phyloP scores from a whole-genome alignment of 2,797 vertebrate species.

The Mallotus villosus region DNA sequence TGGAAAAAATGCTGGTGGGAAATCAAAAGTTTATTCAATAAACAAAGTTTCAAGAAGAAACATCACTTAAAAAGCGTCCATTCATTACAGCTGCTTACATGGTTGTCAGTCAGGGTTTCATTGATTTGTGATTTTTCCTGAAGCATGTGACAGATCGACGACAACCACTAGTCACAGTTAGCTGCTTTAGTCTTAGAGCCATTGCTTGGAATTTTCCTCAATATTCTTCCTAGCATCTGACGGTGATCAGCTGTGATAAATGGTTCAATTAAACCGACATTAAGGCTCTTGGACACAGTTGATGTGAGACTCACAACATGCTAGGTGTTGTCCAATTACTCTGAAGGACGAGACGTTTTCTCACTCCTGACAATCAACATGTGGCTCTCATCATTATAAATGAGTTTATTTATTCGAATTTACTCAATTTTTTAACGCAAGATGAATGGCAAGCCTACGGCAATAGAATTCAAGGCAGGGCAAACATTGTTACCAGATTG shows the following conservation, averaged over 20 bases:
- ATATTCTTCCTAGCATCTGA: slow-evolving; percentile 62
- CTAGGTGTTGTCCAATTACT: slow-evolving; percentile 60
- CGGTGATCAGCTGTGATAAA: slow-evolving; percentile 72
- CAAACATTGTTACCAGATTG: neutral
- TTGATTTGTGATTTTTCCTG: slow-evolving; percentile 46
- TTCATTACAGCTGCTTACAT: slow-evolving; percentile 52
- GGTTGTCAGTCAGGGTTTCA: slow-evolving; percentile 44
- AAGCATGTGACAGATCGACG: slow-evolving; percentile 33
- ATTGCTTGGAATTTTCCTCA: slow-evolving; percentile 48
- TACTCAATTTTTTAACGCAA: slow-evolving; percentile 37
- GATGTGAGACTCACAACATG: slow-evolving; percentile 53
- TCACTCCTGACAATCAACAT: slow-evolving; percentile 62
- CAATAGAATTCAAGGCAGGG: neutral
- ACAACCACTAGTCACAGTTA: slow-evolving; percentile 48
- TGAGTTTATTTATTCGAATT: slow-evolving; percentile 59
- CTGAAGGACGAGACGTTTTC: slow-evolving; percentile 64
- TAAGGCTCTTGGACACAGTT: slow-evolving; percentile 61
- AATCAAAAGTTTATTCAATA: slow-evolving; percentile 67
- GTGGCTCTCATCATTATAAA: slow-evolving; percentile 62
- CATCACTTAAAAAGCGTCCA: slow-evolving; percentile 20
- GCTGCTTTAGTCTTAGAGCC: slow-evolving; percentile 45
- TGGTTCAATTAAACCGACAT: slow-evolving; percentile 74
- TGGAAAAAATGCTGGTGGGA: slow-evolving; percentile 57
- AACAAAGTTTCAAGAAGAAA: slow-evolving; percentile 61
- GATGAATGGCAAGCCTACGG: neutral